A percentile compares a stretch with the other conserved stretches of the same genome.
phyloP scores from a whole-genome alignment of 2,888 invertebrate genomes.

The Alentia gelatinosa region DNA sequence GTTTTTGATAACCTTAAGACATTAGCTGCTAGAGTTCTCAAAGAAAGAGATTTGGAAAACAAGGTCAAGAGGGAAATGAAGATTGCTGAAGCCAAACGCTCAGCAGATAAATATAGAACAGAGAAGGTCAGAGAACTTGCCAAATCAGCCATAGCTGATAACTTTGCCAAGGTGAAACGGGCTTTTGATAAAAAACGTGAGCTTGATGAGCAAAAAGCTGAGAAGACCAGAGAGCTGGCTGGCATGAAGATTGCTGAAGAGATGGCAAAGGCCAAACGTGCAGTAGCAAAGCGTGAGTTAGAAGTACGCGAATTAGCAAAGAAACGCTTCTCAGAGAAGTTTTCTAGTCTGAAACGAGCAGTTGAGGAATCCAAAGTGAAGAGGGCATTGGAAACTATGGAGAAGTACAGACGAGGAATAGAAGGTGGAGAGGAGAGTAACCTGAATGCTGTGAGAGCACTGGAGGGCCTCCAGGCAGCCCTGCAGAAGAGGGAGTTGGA shows the following conservation, averaged over 20 bases:
- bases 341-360: not conserved
- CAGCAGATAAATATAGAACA: not conserved
- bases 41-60: not conserved
- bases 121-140: not conserved
- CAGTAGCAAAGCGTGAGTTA: not conserved
- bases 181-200: not conserved
- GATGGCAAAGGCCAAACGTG: not conserved
- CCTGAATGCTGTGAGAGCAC: not conserved
- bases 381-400: slow-evolving; percentile 1
- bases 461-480: not conserved
- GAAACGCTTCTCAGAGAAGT: not conserved
- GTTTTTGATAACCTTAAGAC: not conserved
- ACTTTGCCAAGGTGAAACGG: not conserved
- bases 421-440: not conserved
- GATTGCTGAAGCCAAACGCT: not conserved
- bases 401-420: not conserved
- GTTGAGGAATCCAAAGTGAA: not conserved
- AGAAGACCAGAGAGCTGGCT: not conserved
- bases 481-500: not conserved
- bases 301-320: not conserved
- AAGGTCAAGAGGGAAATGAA: not conserved
- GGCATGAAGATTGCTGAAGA: not conserved
- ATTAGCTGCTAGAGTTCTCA: not conserved
- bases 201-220: not conserved
- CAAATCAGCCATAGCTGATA: not conserved